Evolutionary conservation across 2,113 vertebrate species (phyloP), one percentile per base, ranked within the genome.

Genomic region (Emydocephalus ijimae): DNA sequence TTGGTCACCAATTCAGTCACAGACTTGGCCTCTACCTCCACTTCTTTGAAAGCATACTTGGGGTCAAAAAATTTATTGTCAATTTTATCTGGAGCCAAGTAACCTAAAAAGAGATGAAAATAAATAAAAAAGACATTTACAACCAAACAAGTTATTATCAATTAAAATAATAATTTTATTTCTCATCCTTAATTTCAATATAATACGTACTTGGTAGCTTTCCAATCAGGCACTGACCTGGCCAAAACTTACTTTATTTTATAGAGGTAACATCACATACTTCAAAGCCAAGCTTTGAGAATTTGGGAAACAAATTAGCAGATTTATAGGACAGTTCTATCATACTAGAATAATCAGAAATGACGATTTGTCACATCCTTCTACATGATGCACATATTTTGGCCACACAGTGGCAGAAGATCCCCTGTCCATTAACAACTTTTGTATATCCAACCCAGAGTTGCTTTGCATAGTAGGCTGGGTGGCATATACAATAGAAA

Each of bases 51-150:
- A 0, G 99, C 99, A 0, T 98, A 98, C 94, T 99, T 99, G 1
- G 99, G 98, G 91, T 99, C 99, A 92, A 99, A 99, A 92, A 99
- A 99, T 92, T 99, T 99, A 93, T 94, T 98, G 94, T 99, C 99
- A 0, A 99, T 98, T 97, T 99, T 99, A 95, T 99, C 99, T 0
- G 99, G 99, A 85, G 99, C 98, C 74, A 99, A 92, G 95, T 98
- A 99, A 81, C 99, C 99, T 99, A 89, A 15, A 48, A 24, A 52
- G 91, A 1, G 4, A 7, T 0, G 23, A 34, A 3, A 87, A 45
- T 26, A 59, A 21, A 92, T 61, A 0, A 85, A 7, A 0, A 56
- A 91, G 24, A 20, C 3, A 57, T 59, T 57, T 29, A n/a, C 9
- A 4, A 29, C 14, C 43, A 91, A 52, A 12, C 48, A 52, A 55